phyloP scores from a whole-genome alignment of 2,888 invertebrate species.

The Fragum whitleyi region DNA sequence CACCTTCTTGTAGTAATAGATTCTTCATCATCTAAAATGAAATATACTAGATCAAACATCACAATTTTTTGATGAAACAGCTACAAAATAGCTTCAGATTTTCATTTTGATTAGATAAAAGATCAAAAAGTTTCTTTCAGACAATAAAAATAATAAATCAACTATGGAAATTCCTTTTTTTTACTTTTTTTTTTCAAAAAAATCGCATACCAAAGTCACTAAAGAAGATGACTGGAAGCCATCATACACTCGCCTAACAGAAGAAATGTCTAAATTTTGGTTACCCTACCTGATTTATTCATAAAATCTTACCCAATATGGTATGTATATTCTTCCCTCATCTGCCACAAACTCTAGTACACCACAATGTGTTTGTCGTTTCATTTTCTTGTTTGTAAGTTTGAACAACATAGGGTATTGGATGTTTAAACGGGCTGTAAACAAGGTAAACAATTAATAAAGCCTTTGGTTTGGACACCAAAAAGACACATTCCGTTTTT shows the following conservation, averaged over 20 bases:
- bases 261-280: too few species aligned
- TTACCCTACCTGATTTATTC: too few species aligned
- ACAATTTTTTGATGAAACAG: not conserved
- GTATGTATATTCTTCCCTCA: slow-evolving; percentile 98
- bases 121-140: not conserved
- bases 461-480: too few species aligned
- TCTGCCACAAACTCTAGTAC: slow-evolving; percentile 99
- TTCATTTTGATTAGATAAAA: not conserved
- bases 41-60: not conserved
- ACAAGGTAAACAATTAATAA: too few species aligned
- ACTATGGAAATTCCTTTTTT: too few species aligned
- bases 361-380: slow-evolving; percentile 96
- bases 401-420: slow-evolving; percentile 99
- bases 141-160: too few species aligned
- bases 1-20: slow-evolving; percentile 95
- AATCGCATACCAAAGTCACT: too few species aligned
- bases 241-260: too few species aligned
- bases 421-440: slow-evolving; percentile 83
- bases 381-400: slow-evolving; percentile 92
- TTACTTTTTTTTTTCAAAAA: too few species aligned
- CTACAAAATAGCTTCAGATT: not conserved
- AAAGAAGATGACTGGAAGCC: too few species aligned
- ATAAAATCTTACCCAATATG: slow-evolving; percentile 94
- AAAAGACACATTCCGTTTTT: too few species aligned
- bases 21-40: slow-evolving; percentile 97